Conservation (phyloP, 2,113 vertebrate species). For the Alces alces region DNA sequence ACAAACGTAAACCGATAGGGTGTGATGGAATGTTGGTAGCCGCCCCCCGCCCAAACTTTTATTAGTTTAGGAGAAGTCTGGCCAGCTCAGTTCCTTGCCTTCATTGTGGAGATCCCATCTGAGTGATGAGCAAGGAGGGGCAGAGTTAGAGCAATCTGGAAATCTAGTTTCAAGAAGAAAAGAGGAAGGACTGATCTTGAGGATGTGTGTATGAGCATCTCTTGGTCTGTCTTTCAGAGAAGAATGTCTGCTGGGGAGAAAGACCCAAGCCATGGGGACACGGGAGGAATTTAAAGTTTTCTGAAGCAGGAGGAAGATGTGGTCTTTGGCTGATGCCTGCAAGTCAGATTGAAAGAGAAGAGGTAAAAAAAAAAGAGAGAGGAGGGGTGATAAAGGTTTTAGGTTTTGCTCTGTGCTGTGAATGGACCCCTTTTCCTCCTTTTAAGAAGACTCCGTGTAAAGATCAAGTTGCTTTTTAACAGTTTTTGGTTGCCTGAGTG, state of each 20-base stretch:
- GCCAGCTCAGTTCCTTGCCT: neutral
- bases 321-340: neutral
- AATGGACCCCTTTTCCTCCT: neutral
- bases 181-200: neutral
- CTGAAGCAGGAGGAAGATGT: neutral
- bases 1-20: neutral
- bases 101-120: neutral
- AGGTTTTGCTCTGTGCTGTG: neutral
- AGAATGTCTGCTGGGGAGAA: neutral
- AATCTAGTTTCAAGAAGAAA: neutral
- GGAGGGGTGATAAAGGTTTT: neutral
- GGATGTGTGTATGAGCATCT: neutral
- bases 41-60: neutral
- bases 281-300: neutral
- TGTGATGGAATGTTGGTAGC: accelerated
- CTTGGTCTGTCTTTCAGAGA: neutral
- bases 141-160: neutral
- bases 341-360: neutral
- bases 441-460: neutral
- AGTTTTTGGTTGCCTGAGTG: neutral
- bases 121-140: neutral
- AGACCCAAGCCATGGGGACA: neutral
- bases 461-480: neutral
- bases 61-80: neutral
- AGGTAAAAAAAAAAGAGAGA: no score